Base-by-base conservation (phyloP, 2,113 vertebrate genomes). In the Cnemophilus loriae region DNA sequence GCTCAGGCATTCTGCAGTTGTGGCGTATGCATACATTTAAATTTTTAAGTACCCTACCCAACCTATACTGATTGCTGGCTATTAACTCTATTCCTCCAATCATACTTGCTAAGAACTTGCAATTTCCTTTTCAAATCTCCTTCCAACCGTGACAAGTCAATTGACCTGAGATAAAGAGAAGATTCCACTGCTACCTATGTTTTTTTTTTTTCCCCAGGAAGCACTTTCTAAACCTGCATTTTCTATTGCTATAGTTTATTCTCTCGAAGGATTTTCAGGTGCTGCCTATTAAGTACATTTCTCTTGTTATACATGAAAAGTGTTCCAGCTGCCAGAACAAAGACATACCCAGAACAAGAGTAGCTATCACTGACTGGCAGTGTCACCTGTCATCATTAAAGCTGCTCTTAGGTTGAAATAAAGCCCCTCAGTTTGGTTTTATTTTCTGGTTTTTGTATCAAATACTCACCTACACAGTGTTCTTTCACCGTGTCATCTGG, bases 311-410 rank as follows among this genome's bases (percentile, higher is more conserved):
- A 90, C 55, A 75, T 95, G 88, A 93, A 84, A 97, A 96, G 46
- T 80, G n/a, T 63, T 89, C 80, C 96, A 97, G 96, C 97, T 97
- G 95, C 91, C 6, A 14, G 92, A 97, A 97, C 94, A 98, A 97
- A 98, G 90, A 84, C 79, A 83, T 86, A 88, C 60, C 63, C 74
- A 90, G 83, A 86, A 87, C 65, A 96, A 95, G 92, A 89, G 59
- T 44, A 91, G 60, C 53, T 88, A 7, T 96, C 33, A 33, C 65
- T 89, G 95, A 84, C 91, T 86, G 93, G 67, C 90, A 83, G 53
- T 92, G 92, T 95, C 96, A 97, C 96, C 95, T 97, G 94, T 83
- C 94, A 87, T 93, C 84, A 74, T 96, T 92, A 89, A 96, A 96
- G 90, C 61, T 74, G 60, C 93, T 95, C 61, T 50, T 91, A 83